phyloP scores from a whole-genome alignment of 2,113 vertebrate genomes.

The Pagrus major region DNA sequence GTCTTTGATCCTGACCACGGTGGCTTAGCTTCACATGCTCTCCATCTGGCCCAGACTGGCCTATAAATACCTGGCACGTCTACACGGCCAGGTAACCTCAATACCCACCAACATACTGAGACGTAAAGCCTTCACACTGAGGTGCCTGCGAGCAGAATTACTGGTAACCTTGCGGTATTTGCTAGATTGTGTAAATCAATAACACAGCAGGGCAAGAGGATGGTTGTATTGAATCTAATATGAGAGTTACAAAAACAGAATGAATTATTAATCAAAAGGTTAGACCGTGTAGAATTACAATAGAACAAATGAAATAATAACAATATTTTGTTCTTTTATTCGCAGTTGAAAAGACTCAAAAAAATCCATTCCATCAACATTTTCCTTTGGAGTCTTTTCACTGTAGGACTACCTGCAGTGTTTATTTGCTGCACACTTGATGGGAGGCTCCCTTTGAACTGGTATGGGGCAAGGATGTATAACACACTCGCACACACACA shows the following conservation, averaged over 20 bases:
- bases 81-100: slow-evolving; percentile 55
- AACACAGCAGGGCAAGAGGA: background rate
- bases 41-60: slow-evolving; percentile 45
- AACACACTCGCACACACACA: slow-evolving; percentile 15
- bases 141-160: background rate
- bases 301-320: background rate
- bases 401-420: slow-evolving; percentile 22
- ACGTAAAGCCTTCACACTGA: background rate
- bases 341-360: background rate
- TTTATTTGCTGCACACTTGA: slow-evolving; percentile 42
- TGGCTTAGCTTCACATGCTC: slow-evolving; percentile 52
- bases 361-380: background rate
- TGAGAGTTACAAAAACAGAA: background rate
- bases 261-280: background rate
- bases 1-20: slow-evolving; percentile 69
- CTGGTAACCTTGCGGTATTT: background rate
- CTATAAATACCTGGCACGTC: slow-evolving; percentile 57
- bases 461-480: slow-evolving; percentile 11
- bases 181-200: background rate
- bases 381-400: background rate
- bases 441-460: slow-evolving; percentile 57
- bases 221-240: background rate
- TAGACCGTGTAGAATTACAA: background rate
- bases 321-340: background rate
- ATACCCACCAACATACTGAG: slow-evolving; percentile 8